Evolutionary conservation across 2,113 vertebrate species (phyloP).

Genomic region (Oxyruncus cristatus): DNA sequence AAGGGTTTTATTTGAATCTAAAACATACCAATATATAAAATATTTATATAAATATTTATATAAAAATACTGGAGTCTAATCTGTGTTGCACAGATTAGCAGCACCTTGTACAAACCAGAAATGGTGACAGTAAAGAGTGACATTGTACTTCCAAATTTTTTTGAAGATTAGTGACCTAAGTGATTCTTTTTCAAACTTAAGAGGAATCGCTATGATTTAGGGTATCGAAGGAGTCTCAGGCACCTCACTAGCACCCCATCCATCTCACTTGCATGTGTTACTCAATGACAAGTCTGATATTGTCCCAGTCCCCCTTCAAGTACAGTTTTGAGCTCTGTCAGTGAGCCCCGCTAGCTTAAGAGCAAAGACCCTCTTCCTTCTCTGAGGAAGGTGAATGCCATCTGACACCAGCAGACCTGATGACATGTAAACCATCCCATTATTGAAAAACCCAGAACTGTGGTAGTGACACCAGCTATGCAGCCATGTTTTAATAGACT

Average conservation of each 20-base stretch:
- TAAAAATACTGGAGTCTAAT: neutral
- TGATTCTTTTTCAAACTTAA: neutral
- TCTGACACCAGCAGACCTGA: neutral
- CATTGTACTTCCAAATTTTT: neutral
- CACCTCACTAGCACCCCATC: neutral
- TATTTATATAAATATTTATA: too few relatives aligned
- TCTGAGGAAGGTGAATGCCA: neutral
- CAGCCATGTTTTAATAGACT: neutral
- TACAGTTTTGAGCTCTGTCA: neutral
- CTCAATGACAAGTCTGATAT: neutral
- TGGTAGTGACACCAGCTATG: fast-evolving
- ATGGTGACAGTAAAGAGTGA: neutral
- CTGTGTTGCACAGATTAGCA: neutral
- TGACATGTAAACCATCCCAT: neutral
- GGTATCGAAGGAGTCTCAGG: neutral
- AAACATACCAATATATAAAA: neutral
- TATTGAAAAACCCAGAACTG: fast-evolving
- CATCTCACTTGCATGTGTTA: neutral
- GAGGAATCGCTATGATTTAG: neutral
- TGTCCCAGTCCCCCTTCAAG: neutral
- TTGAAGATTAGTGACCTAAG: neutral
- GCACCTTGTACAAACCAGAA: neutral
- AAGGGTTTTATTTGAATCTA: neutral
- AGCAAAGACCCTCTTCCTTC: neutral
- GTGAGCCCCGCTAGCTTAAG: neutral